Base-by-base conservation (phyloP, 35 echinoderm and acorn worm species). In the Acanthaster planci region DNA sequence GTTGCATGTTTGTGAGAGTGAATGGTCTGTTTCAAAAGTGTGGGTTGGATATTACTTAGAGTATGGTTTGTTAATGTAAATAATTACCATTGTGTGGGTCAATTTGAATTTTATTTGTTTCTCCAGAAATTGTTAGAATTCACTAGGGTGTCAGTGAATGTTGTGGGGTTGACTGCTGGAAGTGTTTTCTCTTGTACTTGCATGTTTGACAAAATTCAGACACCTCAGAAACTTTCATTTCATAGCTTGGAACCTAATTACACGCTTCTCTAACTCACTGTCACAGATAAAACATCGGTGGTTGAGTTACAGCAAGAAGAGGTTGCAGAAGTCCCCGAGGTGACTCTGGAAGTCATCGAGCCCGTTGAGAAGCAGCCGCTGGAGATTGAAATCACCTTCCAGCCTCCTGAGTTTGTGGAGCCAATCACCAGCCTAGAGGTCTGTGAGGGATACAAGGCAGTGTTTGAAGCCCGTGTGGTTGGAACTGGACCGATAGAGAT, bases 401-500 rank as follows among this genome's bases (percentile, higher is more conserved):
- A 78, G 40, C 92, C 96, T 38, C 96, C 96, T 15, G 88, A 91
- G 76, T 99, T 99, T 78, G 86, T 85, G 18, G 55, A 91, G 58
- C 55, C 89, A 12, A 85, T 99, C 47, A 40, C 58, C 12, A 86
- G 87, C 56, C 78, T 84, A 15, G 92, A 91, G 50, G 80, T 94
- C 7, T 72, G 53, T 21, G 96, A 99, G 76, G 92, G 92, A 8
- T 89, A 99, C 10, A 81, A 87, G 30, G 85, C 80, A 0, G 79
- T 37, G 29, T 92, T 99, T 76, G 85, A 57, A 38, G 96, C 92
- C 10, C 50, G 57, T 29, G 89, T 99, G 19, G 85, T 82, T 21
- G 96, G 96, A 77, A 80, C 84, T 39, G 76, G 86, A 67, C 91
- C 92, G 53, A 90, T 99, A 8, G 89, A 77, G 40, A 94, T 99